Conservation (phyloP, 2,113 vertebrate species). For the Chroicocephalus ridibundus region DNA sequence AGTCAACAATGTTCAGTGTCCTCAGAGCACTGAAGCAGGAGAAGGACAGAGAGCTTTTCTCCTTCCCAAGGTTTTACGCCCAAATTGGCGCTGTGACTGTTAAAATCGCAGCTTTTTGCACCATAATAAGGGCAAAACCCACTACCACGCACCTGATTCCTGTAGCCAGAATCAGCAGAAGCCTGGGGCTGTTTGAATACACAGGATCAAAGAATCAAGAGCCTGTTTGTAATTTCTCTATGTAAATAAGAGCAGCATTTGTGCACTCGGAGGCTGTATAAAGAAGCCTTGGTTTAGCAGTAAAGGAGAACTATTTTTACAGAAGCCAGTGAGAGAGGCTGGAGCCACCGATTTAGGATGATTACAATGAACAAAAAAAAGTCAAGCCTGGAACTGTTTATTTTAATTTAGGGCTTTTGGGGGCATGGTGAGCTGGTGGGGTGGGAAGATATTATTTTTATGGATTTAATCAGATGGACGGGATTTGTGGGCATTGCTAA, state of each 20-base stretch:
- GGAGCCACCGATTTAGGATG: constrained; percentile 19
- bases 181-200: not conserved
- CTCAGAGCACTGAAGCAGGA: not conserved
- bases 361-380: constrained; percentile 45
- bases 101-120: not conserved
- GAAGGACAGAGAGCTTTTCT: not conserved
- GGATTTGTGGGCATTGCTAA: constrained; percentile 28
- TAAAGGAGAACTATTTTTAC: constrained; percentile 49
- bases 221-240: not conserved
- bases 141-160: not conserved
- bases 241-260: not conserved
- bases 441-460: constrained; percentile 28
- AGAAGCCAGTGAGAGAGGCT: constrained; percentile 28
- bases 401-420: constrained; percentile 19
- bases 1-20: not conserved
- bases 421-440: not conserved
- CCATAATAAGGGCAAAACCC: not conserved
- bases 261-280: not conserved
- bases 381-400: constrained; percentile 11
- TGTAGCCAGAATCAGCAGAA: not conserved
- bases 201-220: not conserved
- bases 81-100: not conserved
- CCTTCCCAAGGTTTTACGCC: not conserved
- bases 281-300: constrained; percentile 15
- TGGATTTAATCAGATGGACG: not conserved